These are phyloP conservation scores for Gnathochromis pfefferi DNA, from an alignment of 2,113 vertebrate genomes.

Conservation along the genomic window DNA sequence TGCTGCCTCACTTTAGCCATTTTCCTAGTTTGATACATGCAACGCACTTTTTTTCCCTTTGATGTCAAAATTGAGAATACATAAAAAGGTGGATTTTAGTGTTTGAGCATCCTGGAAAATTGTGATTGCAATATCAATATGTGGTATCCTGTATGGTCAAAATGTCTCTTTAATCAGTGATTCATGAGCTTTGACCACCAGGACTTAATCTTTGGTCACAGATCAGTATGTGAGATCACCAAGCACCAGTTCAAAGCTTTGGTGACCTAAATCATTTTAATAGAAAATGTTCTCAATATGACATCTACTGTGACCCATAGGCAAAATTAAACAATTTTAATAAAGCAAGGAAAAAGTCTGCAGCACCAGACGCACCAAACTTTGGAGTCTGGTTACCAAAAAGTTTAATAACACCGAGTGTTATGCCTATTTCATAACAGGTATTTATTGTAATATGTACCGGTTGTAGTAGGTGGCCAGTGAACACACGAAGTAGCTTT, in stretches of 20 bases:
- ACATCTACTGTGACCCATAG: not conserved
- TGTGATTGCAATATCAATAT: not conserved
- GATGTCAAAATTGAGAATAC: not conserved
- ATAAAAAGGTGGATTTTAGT: not conserved
- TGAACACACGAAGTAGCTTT: not conserved
- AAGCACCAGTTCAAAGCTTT: not conserved
- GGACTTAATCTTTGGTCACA: not conserved
- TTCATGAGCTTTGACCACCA: not conserved
- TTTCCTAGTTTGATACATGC: not conserved
- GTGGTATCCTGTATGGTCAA: not conserved
- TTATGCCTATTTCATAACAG: not conserved
- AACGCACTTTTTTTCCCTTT: not conserved
- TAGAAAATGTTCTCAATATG: not conserved
- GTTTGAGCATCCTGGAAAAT: not conserved
- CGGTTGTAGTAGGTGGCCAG: not conserved
- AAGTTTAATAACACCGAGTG: fast-evolving
- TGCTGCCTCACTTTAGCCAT: not conserved
- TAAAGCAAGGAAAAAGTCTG: not conserved
- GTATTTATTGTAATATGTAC: not conserved
- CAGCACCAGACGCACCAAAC: not conserved
- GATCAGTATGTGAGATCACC: not conserved
- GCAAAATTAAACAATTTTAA: not conserved
- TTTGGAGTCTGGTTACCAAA: not conserved
- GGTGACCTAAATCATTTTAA: not conserved
- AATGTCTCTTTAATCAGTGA: not conserved